A percentile compares a stretch with the other conserved stretches of the same genome.
Evolutionary conservation across 2,888 invertebrate species (phyloP).

Genomic region (Lysandra coridon): DNA sequence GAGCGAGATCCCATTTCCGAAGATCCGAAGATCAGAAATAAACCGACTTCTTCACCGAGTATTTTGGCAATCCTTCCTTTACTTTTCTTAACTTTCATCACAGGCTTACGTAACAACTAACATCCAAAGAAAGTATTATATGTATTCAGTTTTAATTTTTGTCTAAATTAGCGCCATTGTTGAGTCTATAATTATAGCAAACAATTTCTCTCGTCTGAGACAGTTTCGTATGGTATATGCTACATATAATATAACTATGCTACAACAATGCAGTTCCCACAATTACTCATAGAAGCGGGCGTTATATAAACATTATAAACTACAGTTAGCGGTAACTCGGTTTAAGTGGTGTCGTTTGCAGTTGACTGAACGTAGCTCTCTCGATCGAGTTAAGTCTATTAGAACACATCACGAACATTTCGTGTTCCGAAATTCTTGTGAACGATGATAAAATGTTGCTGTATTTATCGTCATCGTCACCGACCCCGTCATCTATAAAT

Average conservation of each 20-base stretch:
- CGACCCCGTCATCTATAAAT: not conserved
- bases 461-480: not conserved
- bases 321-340: not conserved
- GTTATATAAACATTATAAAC: slow-evolving; percentile 20
- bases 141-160: not conserved
- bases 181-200: slow-evolving; percentile 10
- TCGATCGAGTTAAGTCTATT: not conserved
- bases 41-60: too few species aligned
- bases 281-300: slow-evolving; percentile 8
- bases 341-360: slow-evolving; percentile 3
- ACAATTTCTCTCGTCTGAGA: not conserved
- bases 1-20: not conserved
- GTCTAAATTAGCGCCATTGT: not conserved
- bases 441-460: not conserved
- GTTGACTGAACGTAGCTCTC: slow-evolving; percentile 4
- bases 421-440: not conserved
- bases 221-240: not conserved
- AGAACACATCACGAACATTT: not conserved
- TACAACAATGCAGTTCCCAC: slow-evolving; percentile 18
- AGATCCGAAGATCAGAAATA: not conserved
- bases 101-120: too few species aligned
- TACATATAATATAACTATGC: not conserved
- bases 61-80: too few species aligned
- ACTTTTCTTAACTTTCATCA: too few species aligned
- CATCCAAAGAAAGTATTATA: not conserved